Evolutionary conservation across 2,113 vertebrate genomes (phyloP), one percentile per base, ranked within the genome.

Genomic region (Mus spicilegus): DNA sequence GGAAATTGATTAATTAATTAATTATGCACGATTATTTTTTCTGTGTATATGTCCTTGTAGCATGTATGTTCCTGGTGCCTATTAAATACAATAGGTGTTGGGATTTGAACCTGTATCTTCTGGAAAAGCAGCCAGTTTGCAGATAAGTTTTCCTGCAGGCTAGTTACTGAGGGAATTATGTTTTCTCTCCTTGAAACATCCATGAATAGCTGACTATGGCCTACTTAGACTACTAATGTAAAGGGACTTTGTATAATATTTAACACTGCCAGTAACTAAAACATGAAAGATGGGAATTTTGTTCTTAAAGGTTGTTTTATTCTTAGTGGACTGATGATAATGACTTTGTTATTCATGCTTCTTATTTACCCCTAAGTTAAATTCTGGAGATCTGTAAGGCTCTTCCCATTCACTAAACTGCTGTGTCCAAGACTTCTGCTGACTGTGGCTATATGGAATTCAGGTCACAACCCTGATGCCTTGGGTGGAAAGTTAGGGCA

Each of bases 301-400:
- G 24, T 87, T 77, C 87, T 90, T 63, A 75, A n/a, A 51, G 3
- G 42, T 95, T 73, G 77, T 92, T 65, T 69, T 78, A 92, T 72
- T 2, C 13, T 75, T 87, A 46, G 61, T n/a, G 39, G 26, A 28
- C 11, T 30, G 72, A 5, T 72, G 3, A 28, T 33, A 51, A 36
- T 80, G 30, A 86, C n/a, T 46, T 86, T 12, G 56, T 5, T 58
- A 58, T 58, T 58, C 56, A 17, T 58, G 56, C 56, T 58, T 58
- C 16, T 58, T 58, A 58, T 58, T 58, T 58, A 58, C 16, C 56
- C 56, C 56, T 58, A 58, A 58, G 56, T 58, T 58, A 14, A 58
- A 58, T 17, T 58, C 56, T 58, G 56, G 16, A 58, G 14, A 58
- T 58, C 56, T 58, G 4, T 58, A 17, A 19, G 56, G 16, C 16